These are phyloP conservation scores for Pelvicachromis taeniatus DNA, from an alignment of 2,113 vertebrate genomes.

Conservation along the genomic window DNA sequence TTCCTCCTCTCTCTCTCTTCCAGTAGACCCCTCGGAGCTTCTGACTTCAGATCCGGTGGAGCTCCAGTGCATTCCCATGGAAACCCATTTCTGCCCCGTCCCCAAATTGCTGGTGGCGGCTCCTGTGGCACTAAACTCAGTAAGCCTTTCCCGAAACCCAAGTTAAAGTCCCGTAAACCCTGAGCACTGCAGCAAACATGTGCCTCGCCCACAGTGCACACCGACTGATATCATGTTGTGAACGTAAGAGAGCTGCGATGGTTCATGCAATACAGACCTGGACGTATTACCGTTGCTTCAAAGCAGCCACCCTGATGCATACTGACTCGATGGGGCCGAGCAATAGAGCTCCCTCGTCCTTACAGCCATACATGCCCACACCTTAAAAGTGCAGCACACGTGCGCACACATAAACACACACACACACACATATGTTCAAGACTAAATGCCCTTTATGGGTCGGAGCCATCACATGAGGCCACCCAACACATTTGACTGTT, in stretches of 20 bases:
- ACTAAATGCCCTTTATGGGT: slow-evolving; percentile 47
- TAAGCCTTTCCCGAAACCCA: slow-evolving; percentile 86
- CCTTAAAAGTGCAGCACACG: slow-evolving; percentile 52
- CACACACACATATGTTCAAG: slow-evolving; percentile 14
- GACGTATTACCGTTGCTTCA: slow-evolving; percentile 57
- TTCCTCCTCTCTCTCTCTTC: not conserved
- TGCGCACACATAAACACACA: slow-evolving; percentile 1
- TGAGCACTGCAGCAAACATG: slow-evolving; percentile 65
- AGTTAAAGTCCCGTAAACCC: slow-evolving; percentile 73
- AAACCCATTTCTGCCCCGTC: slow-evolving; percentile 85
- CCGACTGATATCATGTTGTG: slow-evolving; percentile 13
- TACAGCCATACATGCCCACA: slow-evolving; percentile 73
- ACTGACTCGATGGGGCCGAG: slow-evolving; percentile 53
- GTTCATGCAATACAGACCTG: slow-evolving; percentile 67
- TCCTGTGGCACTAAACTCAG: slow-evolving; percentile 84
- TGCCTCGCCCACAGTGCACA: slow-evolving; percentile 70
- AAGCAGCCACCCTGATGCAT: slow-evolving; percentile 62
- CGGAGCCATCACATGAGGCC: slow-evolving; percentile 38
- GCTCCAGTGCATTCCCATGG: slow-evolving; percentile 82
- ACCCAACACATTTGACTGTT: slow-evolving; percentile 40
- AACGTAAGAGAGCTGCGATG: slow-evolving; percentile 27
- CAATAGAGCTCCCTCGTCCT: slow-evolving; percentile 58
- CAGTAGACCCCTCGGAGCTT: slow-evolving; percentile 86
- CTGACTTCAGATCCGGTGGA: slow-evolving; percentile 83
- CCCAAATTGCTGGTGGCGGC: slow-evolving; percentile 74